A percentile compares a stretch with the other conserved stretches of the same genome.
Conservation (phyloP, 2,888 invertebrate species). For the Hydriomena furcata region DNA sequence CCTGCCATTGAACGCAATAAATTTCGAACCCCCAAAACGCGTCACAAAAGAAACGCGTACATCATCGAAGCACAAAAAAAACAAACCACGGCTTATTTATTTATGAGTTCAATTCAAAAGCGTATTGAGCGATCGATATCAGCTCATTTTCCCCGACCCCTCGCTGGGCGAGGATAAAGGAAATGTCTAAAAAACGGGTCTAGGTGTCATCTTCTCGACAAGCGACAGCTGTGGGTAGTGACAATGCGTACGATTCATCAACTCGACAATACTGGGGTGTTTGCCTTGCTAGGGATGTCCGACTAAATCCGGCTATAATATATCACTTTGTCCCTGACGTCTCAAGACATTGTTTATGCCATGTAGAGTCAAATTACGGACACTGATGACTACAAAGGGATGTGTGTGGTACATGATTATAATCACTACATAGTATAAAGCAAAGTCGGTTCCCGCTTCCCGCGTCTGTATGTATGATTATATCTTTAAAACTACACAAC, state of each 20-base stretch:
- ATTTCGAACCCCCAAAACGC: constrained; percentile 65
- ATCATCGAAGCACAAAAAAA: constrained; percentile 66
- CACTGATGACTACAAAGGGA: too few species aligned
- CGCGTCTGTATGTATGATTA: too few species aligned
- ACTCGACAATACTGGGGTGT: constrained; percentile 67
- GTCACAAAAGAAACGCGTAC: constrained; percentile 70
- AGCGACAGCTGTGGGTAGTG: constrained; percentile 76
- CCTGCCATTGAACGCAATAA: constrained; percentile 44
- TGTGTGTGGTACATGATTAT: too few species aligned
- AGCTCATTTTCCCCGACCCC: constrained; percentile 69
- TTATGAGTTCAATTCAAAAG: constrained; percentile 76
- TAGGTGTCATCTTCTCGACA: constrained; percentile 79
- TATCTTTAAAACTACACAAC: too few species aligned
- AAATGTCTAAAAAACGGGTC: constrained; percentile 72
- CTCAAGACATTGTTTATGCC: background rate
- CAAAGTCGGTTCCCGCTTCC: too few species aligned
- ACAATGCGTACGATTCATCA: constrained; percentile 77
- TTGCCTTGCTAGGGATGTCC: constrained; percentile 47
- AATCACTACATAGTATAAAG: too few species aligned
- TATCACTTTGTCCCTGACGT: background rate
- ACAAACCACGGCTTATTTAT: constrained; percentile 77
- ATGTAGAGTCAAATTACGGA: background rate
- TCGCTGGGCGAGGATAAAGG: constrained; percentile 67
- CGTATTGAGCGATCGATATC: constrained; percentile 81
- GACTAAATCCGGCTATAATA: constrained; percentile 1